Base-by-base conservation (phyloP, 2,113 vertebrate species). In the zebrafish (Danio rerio) region DNA sequence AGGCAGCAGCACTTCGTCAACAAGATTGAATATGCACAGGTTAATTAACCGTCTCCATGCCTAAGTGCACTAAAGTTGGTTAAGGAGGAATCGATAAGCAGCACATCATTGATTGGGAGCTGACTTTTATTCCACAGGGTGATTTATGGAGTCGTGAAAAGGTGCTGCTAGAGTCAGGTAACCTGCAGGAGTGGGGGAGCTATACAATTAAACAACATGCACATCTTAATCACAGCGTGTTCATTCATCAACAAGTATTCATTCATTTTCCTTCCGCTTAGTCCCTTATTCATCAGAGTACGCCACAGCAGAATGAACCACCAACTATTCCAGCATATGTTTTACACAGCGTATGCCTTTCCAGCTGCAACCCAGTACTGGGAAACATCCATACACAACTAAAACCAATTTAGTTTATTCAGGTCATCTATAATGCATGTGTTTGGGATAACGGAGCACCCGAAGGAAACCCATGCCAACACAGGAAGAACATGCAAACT, bases 1-100 rank as follows among this genome's bases (percentile, higher is more conserved):
- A 42, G 58, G 82, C 83, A 61, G 42, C 7, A 42, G 62, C 55
- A 21, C 31, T 68, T 81, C 86, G 91, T 92, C 91, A 90, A 88
- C 86, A 88, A 88, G 87, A 92, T 89, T 88, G 89, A 92, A 91
- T 91, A 90, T 91, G 90, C 87, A 84, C 81, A 83, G 87, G 88
- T 92, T 84, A 90, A 92, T 91, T 85, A 79, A 88, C 87, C 88
- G 86, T 88, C 89, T 82, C 84, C 80, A 86, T 78, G 88, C 85
- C 85, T 83, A 61, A 65, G 72, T 43, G 76, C 81, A 88, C 91
- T 91, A 88, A 90, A 89, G 81, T 85, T 83, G 84, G 74, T 74
- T 83, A 84, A 74, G 21, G 83, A 80, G 56, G 43, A 63, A 53
- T 69, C 15, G 72, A 91, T 91, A 87, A 81, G 90, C 88, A 87